These are phyloP conservation scores for Axea sp. DNA, from an alignment of 2,888 invertebrate genomes.

Conservation along the genomic window DNA sequence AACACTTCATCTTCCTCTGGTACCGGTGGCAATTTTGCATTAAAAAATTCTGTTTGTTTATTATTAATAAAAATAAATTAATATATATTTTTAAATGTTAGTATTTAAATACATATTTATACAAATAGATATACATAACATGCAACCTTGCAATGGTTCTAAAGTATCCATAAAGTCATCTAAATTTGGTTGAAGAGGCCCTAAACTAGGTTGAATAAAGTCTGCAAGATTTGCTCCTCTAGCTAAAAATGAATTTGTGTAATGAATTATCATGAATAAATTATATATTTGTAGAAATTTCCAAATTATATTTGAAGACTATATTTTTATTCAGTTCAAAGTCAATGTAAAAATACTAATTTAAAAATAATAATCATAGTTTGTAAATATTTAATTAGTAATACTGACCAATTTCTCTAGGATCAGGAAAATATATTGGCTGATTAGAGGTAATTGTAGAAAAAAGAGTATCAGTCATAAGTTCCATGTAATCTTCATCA, in stretches of 20 bases:
- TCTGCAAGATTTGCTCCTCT: conserved; percentile 94
- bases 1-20: conserved; percentile 82
- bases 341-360: too few species aligned
- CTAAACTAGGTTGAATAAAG: conserved; percentile 98
- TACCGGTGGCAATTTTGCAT: conserved; percentile 82
- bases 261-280: conserved; percentile 20
- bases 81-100: background rate
- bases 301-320: too few species aligned
- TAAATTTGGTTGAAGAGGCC: conserved; percentile 97
- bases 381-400: too few species aligned
- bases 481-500: conserved; percentile 91
- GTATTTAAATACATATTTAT: too few species aligned
- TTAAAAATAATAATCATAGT: too few species aligned
- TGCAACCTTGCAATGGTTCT: conserved; percentile 89
- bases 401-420: conserved; percentile 93
- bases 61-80: conserved; percentile 1
- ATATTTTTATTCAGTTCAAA: too few species aligned
- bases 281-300: background rate
- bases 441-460: conserved; percentile 90
- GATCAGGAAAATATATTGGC: conserved; percentile 97
- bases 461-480: conserved; percentile 94
- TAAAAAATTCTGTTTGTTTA: conserved; percentile 80
- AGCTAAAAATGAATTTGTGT: conserved; percentile 80
- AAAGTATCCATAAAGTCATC: conserved; percentile 96
- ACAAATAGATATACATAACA: too few species aligned